Percentiles rank a stretch among this genome's conserved stretches.
phyloP scores from a whole-genome alignment of 2,113 vertebrate genomes.

The Theristicus caerulescens region DNA sequence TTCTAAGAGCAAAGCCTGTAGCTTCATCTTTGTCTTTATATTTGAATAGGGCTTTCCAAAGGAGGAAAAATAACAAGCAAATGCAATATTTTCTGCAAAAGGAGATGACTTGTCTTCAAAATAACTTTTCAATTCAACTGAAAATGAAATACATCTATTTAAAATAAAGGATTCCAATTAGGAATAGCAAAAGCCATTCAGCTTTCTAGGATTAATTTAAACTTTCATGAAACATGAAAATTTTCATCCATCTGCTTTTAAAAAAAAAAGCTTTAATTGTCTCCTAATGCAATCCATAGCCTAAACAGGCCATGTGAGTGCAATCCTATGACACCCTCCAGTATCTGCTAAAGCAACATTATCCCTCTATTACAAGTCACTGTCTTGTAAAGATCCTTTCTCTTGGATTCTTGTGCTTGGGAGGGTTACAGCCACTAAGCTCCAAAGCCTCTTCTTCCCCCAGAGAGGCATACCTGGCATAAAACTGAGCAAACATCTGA shows the following conservation, averaged over 20 bases:
- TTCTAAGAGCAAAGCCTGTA: neutral
- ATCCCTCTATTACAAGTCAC: neutral
- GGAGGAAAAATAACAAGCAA: neutral
- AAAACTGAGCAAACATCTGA: neutral
- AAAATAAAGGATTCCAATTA: neutral
- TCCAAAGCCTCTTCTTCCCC: neutral
- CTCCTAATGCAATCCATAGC: neutral
- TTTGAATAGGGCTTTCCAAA: conserved; percentile 10
- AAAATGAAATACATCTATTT: neutral
- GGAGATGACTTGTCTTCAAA: neutral
- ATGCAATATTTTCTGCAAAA: neutral
- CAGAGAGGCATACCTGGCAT: neutral
- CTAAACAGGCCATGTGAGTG: neutral
- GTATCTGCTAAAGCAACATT: neutral
- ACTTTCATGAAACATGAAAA: neutral
- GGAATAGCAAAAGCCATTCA: neutral
- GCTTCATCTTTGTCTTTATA: neutral
- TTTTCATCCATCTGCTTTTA: neutral
- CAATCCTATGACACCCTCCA: neutral
- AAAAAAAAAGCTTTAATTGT: neutral
- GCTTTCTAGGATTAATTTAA: neutral
- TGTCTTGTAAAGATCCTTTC: neutral
- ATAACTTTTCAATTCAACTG: neutral
- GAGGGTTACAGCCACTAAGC: neutral
- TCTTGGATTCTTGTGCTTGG: neutral